Base-by-base conservation (phyloP, 2,888 invertebrate species). In the Corbicula japonica region DNA sequence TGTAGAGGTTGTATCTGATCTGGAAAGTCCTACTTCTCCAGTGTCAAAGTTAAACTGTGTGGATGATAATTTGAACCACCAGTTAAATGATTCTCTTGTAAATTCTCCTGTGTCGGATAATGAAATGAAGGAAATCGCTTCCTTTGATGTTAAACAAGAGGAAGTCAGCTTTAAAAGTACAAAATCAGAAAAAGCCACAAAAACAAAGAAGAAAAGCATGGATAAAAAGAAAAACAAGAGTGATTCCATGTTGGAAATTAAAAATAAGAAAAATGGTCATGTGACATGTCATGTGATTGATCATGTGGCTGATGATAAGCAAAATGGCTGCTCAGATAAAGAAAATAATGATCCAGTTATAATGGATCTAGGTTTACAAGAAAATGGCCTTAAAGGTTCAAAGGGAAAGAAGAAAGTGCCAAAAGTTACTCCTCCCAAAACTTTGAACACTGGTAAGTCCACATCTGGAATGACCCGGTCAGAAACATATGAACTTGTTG, bases 401-500 rank as follows among this genome's bases (percentile, higher is more conserved):
- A 77, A 75, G 5, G 66, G 65, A 30, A 66, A 56, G 38, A 61
- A 74, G 10, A 35, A 66, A 35, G 34, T 32, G n/a, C 21, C 50
- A 15, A 76, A 76, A 54, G 35, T 46, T 35, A 52, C 80, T 34
- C 83, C 83, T 18, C 83, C 83, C 6, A 78, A 63, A n/a, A 68
- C 80, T 18, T 41, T 80, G 28, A 69, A 76, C 41, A 75, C 77
- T 6, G 58, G 50, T 2, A 62, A 38, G n/a, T 61, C 71, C 23
- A 56, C 65, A 46, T 46, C 30, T 32, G 71, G 72, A 38, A 83
- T 78, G 83, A 80, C 72, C 28, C 74, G 80, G 4, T 83, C 80
- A 5, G 80, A 77, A 61, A 83, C 80, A 10, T 78, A 78, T 21
- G 83, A 83, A 41, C 75, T 83, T 18, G 83, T 83, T n/a, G 80